phyloP scores from a whole-genome alignment of 2,888 invertebrate species.

The Opisthograptis luteolata region DNA sequence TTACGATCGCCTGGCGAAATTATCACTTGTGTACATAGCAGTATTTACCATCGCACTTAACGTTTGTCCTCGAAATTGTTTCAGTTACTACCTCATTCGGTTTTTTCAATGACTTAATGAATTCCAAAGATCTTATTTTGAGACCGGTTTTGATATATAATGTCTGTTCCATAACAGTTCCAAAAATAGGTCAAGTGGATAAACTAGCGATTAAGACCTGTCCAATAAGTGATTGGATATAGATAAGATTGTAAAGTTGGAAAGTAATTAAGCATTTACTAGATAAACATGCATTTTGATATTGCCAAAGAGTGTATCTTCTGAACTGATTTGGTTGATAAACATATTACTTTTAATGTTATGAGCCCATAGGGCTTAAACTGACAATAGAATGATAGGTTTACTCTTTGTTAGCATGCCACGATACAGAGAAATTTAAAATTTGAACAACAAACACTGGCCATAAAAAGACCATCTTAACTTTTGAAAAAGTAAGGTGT shows the following conservation, averaged over 20 bases:
- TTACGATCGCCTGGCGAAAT: slow-evolving; percentile 29
- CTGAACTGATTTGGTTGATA: no score
- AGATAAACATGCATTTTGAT: neutral
- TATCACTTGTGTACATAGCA: slow-evolving; percentile 19
- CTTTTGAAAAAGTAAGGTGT: no score
- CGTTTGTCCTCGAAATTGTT: slow-evolving; percentile 4
- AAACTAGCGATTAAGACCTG: slow-evolving; percentile 4
- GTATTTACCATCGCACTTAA: slow-evolving; percentile 3
- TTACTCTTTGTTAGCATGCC: no score
- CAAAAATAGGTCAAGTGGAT: slow-evolving; percentile 24
- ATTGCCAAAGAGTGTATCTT: no score
- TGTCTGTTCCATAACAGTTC: neutral
- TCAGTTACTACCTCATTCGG: neutral
- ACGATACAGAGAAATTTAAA: no score
- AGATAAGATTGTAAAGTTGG: slow-evolving; percentile 11
- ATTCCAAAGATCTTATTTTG: neutral
- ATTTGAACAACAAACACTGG: no score
- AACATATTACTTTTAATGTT: no score
- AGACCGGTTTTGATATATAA: neutral
- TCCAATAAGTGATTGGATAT: neutral
- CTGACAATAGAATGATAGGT: no score
- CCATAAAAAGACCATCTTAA: no score
- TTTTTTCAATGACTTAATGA: neutral
- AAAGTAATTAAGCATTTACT: neutral
- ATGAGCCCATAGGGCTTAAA: no score